Evolutionary conservation across 1,140 invertebrate genomes (phyloP), one percentile per base, ranked within the genome.

Genomic region (Tribolium madens): DNA sequence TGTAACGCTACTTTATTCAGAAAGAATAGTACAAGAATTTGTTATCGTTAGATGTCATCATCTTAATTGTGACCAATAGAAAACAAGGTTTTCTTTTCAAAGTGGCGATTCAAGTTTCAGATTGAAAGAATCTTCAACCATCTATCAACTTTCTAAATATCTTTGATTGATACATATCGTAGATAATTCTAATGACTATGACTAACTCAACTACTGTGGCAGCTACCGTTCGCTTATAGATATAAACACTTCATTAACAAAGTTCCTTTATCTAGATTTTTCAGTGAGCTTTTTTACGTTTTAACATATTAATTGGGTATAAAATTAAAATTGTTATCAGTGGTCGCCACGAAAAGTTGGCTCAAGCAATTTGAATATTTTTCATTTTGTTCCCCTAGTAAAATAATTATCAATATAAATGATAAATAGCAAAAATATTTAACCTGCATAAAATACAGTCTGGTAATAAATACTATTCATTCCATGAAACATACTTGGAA

Each of bases 11-110:
- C 74, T 79, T 74, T 72, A 53, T 52, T 74, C 52, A 60, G 14
- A 73, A 60, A 77, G 48, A 76, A 72, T 76, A 73, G 68, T 70
- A 69, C 69, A 76, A 76, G 69, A 77, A 77, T 77, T 77, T 77
- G 76, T 77, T 77, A 73, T 77, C 76, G 76, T 77, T 77, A 73
- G 26, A 48, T 47, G 68, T 76, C 68, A 48, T 76, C 68, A 53
- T 70, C 68, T 71, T 72, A 72, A 71, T 71, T 71, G 68, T 21
- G 52, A 18, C 52, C 52, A 57, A 57, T 17, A 21, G 52, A 57
- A 14, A 17, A 57, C 52, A 57, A 2, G 52, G 6, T 57, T 57
- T 57, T 57, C 52, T 52, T 52, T 52, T 14, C 17, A 52, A 52
- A 31, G 52, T 57, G 10, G 52, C 52, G 6, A 21, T 52, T 52